Evolutionary conservation across 2,113 vertebrate genomes (phyloP), one percentile per base, ranked within the genome.

Genomic region (Ammodytes marinus): DNA sequence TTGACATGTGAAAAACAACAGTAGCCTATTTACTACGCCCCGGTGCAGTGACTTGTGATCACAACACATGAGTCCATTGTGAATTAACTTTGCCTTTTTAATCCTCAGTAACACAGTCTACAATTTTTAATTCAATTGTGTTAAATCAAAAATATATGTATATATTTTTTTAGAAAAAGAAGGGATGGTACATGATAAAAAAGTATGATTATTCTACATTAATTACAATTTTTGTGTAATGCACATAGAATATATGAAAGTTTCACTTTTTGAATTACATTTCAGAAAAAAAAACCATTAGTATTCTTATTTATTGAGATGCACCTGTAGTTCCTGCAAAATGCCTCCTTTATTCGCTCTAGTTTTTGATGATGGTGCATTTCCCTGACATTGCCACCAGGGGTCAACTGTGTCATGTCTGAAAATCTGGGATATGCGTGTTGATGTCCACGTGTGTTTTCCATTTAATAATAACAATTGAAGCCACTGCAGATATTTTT

Each of bases 381-480:
- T 75, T 87, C 49, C 8, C 13, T 17, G 11, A 49, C 15, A 64
- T 19, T 27, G 15, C 90, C 91, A 87, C 71, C 3, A 91, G 91
- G 14, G 80, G 91, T 74, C 77, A 82, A 65, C 59, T 12, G 45
- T 66, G 64, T 77, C 58, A 69, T 37, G 9, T 59, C 45, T 49
- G 10, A 67, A 72, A 76, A 65, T 67, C 6, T 47, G n/a, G 12
- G 58, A 11, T 5, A 37, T 14, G 17, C 27, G n/a, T 58, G 6
- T 53, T 67, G 15, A 40, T 53, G 6, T 8, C 27, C 42, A 11
- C 14, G 45, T 63, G 43, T 58, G 79, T 76, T 73, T 27, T 82
- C 42, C 42, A 58, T 73, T 77, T 69, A 53, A 54, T 69, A 53
- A 54, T 47, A 74, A 0, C 43, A 68, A 49, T 6, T 50, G 1